Evolutionary conservation across 2,888 invertebrate species (phyloP), one percentile per base, ranked within the genome.

Genomic region (Cheilosia grossa): DNA sequence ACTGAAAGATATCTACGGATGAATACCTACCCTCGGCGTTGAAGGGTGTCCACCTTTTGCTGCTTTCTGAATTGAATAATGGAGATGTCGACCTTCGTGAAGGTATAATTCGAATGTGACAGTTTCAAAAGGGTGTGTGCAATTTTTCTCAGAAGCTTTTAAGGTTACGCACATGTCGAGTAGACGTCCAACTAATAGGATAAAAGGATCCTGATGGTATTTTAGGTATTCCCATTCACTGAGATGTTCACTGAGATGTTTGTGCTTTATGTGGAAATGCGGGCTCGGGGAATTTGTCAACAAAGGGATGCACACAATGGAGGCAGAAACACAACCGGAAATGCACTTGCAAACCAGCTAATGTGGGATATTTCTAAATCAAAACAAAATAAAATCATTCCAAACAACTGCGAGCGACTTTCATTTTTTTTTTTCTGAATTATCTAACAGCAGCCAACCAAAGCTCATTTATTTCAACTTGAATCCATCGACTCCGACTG

Each of bases 31-130:
- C 66, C 17, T 10, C 4, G 37, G n/a, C 21, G 37, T 27, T 49
- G 24, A 66, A 37, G 49, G 33, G 2, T 51, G 37, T 24, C 24
- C 51, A 33, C 47, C n/a, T 30, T 49, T 17, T 10, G 6, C 42
- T 24, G 13, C 19, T 19, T 40, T 13, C 9, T 13, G 30, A 61
- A 21, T 47, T 63, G 47, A 30, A 19, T 30, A 7, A 19, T 63
- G 47, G 9, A 9, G 19, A n/a, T 47, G 47, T 17, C 47, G 63
- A 49, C 63, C 66, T 66, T 66, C 40, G 24, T 13, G 40, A 53
- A 53, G 24, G 24, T 40, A 24, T 66, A 17, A 24, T 13, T 40
- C 24, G 37, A 24, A 53, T 40, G 37, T 27, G 15, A 9, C 17
- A 37, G 21, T 5, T 17, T 19, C 13, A 10, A 30, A 49, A 33